Base-by-base conservation (phyloP, 37 sponge, comb jelly and placozoan genomes). In the Haliclona indistincta region DNA sequence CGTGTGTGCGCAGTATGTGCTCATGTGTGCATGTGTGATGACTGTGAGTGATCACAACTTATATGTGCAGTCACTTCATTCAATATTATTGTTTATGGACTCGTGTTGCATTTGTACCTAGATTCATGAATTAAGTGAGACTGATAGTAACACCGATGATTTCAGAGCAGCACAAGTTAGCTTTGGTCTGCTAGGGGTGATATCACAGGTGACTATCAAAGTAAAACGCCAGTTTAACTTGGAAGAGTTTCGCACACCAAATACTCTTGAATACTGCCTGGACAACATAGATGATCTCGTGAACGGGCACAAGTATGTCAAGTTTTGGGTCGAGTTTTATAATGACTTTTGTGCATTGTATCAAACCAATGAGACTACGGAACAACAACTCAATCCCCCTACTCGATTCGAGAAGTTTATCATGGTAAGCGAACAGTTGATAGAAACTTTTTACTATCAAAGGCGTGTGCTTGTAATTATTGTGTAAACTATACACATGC, bases 271-370 rank as follows among this genome's bases (percentile, higher is more conserved):
- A 7, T 56, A 71, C 55, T 84, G 84, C 71, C 29, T 84, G 44
- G 54, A 76, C 26, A 13, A 84, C 43, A 19, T 84, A 35, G 64
- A 76, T 36, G 56, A 36, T 5, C 39, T 84, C 17, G 82, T 73
- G 3, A 32, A 71, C 2, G 68, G 38, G 15, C 40, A 63, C 54
- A 20, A 60, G 51, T 77, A 70, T 70, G 84, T 84, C n/a, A 84
- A 84, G 71, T 56, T 71, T 35, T 84, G 84, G 84, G 77, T 76
- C 33, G 84, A 84, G 72, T 76, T 84, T 43, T 45, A 76, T 42
- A 84, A 84, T 35, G 62, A 76, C 62, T 62, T 75, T 43, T 84
- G 84, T 70, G 72, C 71, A 1, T 26, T 84, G 64, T 84, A 60
- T 58, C 71, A 76, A 34, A 84, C 84, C 1, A 54, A 38, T 8